Conservation (phyloP, 2,113 vertebrate species). For the Sander lucioperca region DNA sequence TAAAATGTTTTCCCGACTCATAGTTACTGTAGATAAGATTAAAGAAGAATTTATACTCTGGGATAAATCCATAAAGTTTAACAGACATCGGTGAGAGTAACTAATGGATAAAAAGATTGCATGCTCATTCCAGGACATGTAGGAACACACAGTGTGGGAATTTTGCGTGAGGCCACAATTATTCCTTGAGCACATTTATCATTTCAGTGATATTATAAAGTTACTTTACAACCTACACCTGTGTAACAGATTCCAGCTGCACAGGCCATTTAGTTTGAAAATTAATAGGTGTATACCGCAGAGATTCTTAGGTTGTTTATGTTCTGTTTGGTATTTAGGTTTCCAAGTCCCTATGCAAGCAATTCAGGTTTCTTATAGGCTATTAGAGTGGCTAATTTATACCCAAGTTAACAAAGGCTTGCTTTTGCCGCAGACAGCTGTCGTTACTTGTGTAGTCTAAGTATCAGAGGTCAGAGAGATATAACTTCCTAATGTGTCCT, state of each 20-base stretch:
- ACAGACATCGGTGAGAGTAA: neutral
- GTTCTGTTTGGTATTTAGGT: constrained; percentile 66
- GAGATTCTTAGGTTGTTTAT: constrained; percentile 66
- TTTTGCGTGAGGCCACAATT: constrained; percentile 36
- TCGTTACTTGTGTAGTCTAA: constrained; percentile 76
- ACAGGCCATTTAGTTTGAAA: constrained; percentile 48
- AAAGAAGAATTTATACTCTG: neutral
- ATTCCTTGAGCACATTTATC: constrained; percentile 43
- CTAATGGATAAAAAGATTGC: constrained; percentile 18
- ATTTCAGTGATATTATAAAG: constrained; percentile 62
- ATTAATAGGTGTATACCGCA: constrained; percentile 52
- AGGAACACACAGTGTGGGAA: constrained; percentile 24
- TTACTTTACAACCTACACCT: constrained; percentile 70
- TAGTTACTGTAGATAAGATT: neutral
- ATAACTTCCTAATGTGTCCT: constrained; percentile 80
- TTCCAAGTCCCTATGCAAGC: constrained; percentile 57
- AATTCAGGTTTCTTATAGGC: constrained; percentile 56
- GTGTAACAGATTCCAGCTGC: constrained; percentile 69
- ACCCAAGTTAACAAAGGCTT: constrained; percentile 55
- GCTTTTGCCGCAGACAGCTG: constrained; percentile 64
- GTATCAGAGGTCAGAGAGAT: constrained; percentile 77
- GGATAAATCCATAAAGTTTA: constrained; percentile 1
- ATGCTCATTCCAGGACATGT: constrained; percentile 23
- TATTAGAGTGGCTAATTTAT: constrained; percentile 70
- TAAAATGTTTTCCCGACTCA: neutral